Evolutionary conservation across 1,140 invertebrate genomes (phyloP).

Genomic region (Leguminivora glycinivorella): DNA sequence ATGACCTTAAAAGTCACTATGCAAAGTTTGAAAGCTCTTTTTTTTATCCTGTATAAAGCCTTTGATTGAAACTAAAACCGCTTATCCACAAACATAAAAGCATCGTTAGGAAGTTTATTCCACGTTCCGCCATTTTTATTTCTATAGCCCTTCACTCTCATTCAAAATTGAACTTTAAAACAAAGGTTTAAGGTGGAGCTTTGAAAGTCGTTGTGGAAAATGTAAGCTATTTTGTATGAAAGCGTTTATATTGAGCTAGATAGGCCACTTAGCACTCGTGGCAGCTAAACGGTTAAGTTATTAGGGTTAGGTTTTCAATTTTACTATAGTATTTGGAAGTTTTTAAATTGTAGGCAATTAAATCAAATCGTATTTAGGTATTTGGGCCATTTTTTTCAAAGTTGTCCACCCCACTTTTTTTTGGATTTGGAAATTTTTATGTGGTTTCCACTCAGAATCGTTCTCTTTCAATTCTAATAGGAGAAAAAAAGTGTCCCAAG

Average conservation of each 20-base stretch:
- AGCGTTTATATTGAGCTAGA: background rate
- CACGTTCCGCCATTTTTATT: background rate
- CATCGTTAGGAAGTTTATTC: background rate
- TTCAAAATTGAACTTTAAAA: background rate
- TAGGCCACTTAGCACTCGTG: conserved; percentile 7
- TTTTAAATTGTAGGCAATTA: background rate
- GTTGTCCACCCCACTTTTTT: no score
- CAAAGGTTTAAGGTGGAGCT: background rate
- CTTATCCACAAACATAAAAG: conserved; percentile 8
- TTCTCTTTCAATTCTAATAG: no score
- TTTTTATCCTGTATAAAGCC: no score
- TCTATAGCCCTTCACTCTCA: background rate
- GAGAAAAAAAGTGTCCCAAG: no score
- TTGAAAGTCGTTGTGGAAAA: background rate
- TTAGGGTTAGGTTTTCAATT: conserved; percentile 1
- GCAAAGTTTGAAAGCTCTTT: background rate
- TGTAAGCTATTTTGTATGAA: background rate
- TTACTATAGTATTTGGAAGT: background rate
- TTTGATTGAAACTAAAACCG: conserved; percentile 6
- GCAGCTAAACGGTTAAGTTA: conserved; percentile 1
- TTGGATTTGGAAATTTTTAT: no score
- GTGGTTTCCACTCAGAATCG: no score
- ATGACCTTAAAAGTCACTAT: no score
- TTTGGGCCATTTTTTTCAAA: no score
- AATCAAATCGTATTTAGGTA: no score